Evolutionary conservation across 2,797 vertebrate genomes (phyloP).

Genomic region (Gadopsis bispinosus): DNA sequence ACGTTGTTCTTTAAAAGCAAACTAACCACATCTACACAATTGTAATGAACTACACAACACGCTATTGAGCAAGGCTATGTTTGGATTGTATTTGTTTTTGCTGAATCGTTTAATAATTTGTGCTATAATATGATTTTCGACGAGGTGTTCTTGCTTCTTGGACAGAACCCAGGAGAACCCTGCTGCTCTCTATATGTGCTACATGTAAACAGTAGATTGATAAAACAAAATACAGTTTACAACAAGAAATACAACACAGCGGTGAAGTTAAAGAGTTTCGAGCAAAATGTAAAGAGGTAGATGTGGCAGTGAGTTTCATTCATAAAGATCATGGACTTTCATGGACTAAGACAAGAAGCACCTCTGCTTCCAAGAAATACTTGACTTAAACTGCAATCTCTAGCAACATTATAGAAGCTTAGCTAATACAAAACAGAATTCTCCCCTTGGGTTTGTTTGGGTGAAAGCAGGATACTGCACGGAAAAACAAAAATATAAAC

Average conservation of each 20-base stretch:
- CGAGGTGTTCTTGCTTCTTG: not conserved
- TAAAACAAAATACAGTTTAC: not conserved
- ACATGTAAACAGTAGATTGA: not conserved
- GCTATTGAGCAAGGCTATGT: not conserved
- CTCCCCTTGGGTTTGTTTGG: not conserved
- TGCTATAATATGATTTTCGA: not conserved
- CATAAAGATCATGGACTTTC: not conserved
- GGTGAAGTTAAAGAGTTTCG: not conserved
- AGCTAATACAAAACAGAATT: constrained; percentile 19
- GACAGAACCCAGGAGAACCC: not conserved
- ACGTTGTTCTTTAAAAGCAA: not conserved
- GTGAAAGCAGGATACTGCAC: constrained; percentile 13
- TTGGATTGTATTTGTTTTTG: not conserved
- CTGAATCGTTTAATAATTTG: not conserved
- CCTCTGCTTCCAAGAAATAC: constrained; percentile 15
- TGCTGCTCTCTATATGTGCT: not conserved
- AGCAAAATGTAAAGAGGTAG: not conserved
- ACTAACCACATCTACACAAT: not conserved
- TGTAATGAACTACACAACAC: not conserved
- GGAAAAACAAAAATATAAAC: constrained; percentile 35
- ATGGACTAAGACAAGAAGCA: not conserved
- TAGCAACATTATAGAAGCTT: not conserved
- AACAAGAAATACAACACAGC: not conserved
- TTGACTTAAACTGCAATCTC: constrained; percentile 1
- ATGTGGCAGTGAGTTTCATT: not conserved